These are phyloP conservation scores for Drosophila kepulauana DNA, from an alignment of 1,140 invertebrate species.

Conservation along the genomic window DNA sequence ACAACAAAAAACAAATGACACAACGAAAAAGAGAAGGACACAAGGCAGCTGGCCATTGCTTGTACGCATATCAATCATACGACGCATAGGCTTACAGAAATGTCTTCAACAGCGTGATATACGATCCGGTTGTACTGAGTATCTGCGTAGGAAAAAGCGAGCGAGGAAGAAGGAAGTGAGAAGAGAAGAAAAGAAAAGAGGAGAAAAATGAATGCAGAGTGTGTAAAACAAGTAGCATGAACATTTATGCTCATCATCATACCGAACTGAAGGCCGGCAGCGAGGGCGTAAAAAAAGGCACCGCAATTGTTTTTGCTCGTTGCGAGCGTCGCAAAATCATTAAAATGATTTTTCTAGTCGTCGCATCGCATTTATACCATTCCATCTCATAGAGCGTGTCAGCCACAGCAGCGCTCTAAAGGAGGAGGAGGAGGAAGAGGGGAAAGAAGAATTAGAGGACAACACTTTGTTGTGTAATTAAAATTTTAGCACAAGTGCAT, in stretches of 20 bases:
- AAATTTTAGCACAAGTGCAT: slow-evolving; percentile 78
- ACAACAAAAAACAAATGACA: slow-evolving; percentile 1
- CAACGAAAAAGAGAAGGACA: not conserved
- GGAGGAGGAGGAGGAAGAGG: slow-evolving; percentile 1
- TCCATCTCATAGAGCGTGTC: slow-evolving; percentile 75
- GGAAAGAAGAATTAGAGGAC: not conserved
- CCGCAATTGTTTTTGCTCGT: slow-evolving; percentile 76
- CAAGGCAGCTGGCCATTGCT: slow-evolving; percentile 1
- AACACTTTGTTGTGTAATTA: slow-evolving; percentile 73
- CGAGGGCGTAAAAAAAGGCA: slow-evolving; percentile 83
- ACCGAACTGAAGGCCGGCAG: slow-evolving; percentile 76
- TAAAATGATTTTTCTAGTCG: slow-evolving; percentile 82
- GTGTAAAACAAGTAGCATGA: slow-evolving; percentile 27
- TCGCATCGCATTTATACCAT: slow-evolving; percentile 84
- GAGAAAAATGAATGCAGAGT: not conserved
- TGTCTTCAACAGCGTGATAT: slow-evolving; percentile 79
- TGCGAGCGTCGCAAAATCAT: slow-evolving; percentile 82
- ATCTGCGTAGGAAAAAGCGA: slow-evolving; percentile 50
- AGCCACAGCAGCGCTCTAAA: slow-evolving; percentile 69
- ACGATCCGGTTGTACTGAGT: slow-evolving; percentile 81
- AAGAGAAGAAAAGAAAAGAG: not conserved
- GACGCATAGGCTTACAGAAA: slow-evolving; percentile 72
- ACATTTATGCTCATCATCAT: slow-evolving; percentile 62
- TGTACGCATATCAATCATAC: slow-evolving; percentile 69
- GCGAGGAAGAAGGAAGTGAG: not conserved